Base-by-base conservation (phyloP, 2,797 vertebrate genomes). In the Tauraco hartlaubi region DNA sequence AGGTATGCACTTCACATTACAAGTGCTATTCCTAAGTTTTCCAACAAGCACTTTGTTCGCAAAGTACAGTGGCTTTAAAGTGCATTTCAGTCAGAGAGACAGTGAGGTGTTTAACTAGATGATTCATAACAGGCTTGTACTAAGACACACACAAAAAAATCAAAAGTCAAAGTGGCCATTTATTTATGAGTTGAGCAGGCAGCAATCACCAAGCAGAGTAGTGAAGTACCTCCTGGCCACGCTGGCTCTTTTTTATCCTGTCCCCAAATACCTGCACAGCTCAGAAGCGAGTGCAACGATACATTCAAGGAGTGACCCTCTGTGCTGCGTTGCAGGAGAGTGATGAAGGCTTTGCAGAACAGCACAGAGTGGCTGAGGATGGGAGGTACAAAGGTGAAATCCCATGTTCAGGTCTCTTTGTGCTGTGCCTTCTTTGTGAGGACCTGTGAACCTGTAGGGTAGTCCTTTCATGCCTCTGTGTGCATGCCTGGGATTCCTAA, bases 381-480 rank as follows among this genome's bases (percentile, higher is more conserved):
- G 28, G 23, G 46, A 78, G 31, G 20, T 41, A 66, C 15, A 31
- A 29, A 69, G 25, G 16, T 54, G 63, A 75, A 75, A 71, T 33
- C 28, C 10, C 5, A 9, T 0, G 0, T 41, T 63, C 31, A 14
- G 15, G 9, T 76, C 7, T 68, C 3, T 5, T 76, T 72, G 15
- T 80, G 20, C 41, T 46, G 5, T 68, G 52, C 33, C 28, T 11
- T 15, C 37, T 83, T 59, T 48, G 25, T 79, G 35, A 72, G 75
- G 49, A 28, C 2, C 2, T 37, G 17, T 56, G 46, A 72, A 55
- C 11, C 11, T 4, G 0, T 19, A 49, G 33, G 7, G 35, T 33
- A 29, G 20, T 18, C 21, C 39, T 64, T 72, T 69, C 28, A 16
- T 11, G 41, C 28, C 44, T 86, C 72, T 51, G 18, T 69, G 25